A percentile compares a stretch with the other conserved stretches of the same genome.
Evolutionary conservation across 2,797 vertebrate species (phyloP).

Genomic region (Acanthurus tractus): DNA sequence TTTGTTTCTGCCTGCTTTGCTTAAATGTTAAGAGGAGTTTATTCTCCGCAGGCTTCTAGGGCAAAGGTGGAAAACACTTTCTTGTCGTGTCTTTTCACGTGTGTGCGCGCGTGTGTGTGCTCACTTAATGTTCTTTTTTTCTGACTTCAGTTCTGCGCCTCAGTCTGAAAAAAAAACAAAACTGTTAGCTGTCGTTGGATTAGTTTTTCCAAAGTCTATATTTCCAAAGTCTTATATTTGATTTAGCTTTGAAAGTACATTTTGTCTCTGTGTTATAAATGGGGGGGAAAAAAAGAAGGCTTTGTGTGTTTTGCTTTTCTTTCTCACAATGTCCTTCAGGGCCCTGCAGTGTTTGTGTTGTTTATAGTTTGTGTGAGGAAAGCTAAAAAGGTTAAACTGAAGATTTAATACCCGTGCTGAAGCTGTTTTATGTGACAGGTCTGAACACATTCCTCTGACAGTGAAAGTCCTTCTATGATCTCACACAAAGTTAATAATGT

Average conservation of each 20-base stretch:
- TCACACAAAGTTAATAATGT: not conserved
- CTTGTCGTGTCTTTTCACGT: not conserved
- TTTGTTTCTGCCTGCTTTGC: not conserved
- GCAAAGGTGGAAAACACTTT: not conserved
- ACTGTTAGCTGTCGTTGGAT: not conserved
- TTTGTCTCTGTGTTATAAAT: not conserved
- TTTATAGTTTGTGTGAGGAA: slow-evolving; percentile 24
- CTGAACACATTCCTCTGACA: slow-evolving; percentile 10
- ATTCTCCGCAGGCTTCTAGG: not conserved
- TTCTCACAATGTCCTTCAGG: not conserved
- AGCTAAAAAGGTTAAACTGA: not conserved
- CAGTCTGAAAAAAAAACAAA: not conserved
- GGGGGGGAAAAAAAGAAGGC: not conserved
- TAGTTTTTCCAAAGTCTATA: not conserved
- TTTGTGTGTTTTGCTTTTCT: not conserved
- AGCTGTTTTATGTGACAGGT: slow-evolving; percentile 10
- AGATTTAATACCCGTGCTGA: not conserved
- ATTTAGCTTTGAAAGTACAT: not conserved
- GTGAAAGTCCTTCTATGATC: slow-evolving; percentile 1
- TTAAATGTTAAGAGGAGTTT: slow-evolving; percentile 17
- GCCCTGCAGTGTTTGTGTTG: slow-evolving; percentile 11
- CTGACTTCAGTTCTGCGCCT: not conserved
- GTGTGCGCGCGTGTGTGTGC: not conserved
- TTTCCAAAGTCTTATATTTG: not conserved
- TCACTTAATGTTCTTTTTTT: not conserved